A percentile compares a stretch with the other conserved stretches of the same genome.
phyloP scores from a whole-genome alignment of 2,797 vertebrate species.

The Chelmon rostratus region DNA sequence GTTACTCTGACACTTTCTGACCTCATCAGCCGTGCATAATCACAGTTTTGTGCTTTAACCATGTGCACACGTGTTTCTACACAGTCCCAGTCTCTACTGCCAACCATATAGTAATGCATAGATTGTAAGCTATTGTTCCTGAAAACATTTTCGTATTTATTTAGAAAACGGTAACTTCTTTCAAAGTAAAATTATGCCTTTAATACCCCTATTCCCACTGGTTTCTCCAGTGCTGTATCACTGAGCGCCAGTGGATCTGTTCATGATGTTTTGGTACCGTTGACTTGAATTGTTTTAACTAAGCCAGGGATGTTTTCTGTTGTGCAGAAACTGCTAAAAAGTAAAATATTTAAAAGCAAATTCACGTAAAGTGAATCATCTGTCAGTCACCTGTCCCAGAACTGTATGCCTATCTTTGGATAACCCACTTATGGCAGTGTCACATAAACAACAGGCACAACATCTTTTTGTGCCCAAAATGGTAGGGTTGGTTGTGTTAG shows the following conservation, averaged over 20 bases:
- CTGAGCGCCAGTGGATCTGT: background rate
- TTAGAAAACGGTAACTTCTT: background rate
- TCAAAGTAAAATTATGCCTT: background rate
- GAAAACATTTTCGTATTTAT: background rate
- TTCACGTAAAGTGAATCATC: background rate
- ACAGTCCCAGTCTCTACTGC: background rate
- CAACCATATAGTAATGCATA: background rate
- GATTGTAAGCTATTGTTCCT: background rate
- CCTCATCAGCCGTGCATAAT: background rate
- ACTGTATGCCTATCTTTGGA: background rate
- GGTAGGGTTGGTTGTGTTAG: background rate
- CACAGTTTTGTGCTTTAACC: background rate
- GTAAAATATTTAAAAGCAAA: background rate
- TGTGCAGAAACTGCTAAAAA: background rate
- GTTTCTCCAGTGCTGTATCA: background rate
- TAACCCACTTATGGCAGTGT: too few relatives aligned
- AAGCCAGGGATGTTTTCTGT: background rate
- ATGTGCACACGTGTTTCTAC: background rate
- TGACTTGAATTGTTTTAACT: background rate
- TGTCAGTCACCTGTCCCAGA: background rate
- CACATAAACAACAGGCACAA: background rate
- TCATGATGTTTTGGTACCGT: background rate
- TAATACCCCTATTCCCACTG: background rate
- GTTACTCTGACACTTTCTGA: constrained; percentile 3
- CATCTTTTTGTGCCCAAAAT: background rate